Conservation (phyloP, 2,797 vertebrate genomes). For the Sebastes dallii region DNA sequence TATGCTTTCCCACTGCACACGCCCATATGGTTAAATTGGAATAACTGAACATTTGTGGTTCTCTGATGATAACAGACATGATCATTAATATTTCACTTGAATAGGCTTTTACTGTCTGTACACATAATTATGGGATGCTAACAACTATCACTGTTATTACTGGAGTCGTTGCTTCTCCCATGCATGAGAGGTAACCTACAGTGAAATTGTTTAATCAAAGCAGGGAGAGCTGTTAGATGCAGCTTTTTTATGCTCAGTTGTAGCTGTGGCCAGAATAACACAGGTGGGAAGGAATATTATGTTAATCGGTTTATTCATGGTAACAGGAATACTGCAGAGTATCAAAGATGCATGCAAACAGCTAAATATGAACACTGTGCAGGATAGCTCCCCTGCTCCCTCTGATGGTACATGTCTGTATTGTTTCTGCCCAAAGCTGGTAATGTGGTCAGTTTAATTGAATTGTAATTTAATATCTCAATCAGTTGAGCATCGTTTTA, state of each 20-base stretch:
- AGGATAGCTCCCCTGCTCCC: constrained; percentile 44
- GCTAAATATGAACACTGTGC: constrained; percentile 7
- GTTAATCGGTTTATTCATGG: constrained; percentile 35
- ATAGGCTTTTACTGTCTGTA: neutral
- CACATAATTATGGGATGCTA: neutral
- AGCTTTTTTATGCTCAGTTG: constrained; percentile 1
- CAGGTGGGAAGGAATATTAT: constrained; percentile 16
- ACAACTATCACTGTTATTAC: neutral
- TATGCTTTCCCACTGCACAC: neutral
- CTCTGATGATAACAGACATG: constrained; percentile 4
- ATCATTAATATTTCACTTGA: neutral
- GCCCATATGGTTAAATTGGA: neutral
- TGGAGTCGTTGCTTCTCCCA: neutral
- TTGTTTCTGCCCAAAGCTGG: constrained; percentile 19
- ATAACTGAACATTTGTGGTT: neutral
- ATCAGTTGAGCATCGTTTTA: neutral
- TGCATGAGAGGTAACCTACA: neutral
- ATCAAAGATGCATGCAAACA: constrained; percentile 33
- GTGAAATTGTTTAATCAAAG: neutral
- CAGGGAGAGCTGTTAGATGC: neutral
- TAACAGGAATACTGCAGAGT: constrained; percentile 32
- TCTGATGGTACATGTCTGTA: constrained; percentile 45
- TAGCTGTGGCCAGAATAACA: constrained; percentile 14
- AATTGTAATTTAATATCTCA: neutral
- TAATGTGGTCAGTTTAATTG: constrained; percentile 14